Percentiles rank a stretch among this genome's conserved stretches.
These are phyloP conservation scores for Leptogaster cylindrica DNA, from an alignment of 2,888 invertebrate genomes.

Conservation along the genomic window DNA sequence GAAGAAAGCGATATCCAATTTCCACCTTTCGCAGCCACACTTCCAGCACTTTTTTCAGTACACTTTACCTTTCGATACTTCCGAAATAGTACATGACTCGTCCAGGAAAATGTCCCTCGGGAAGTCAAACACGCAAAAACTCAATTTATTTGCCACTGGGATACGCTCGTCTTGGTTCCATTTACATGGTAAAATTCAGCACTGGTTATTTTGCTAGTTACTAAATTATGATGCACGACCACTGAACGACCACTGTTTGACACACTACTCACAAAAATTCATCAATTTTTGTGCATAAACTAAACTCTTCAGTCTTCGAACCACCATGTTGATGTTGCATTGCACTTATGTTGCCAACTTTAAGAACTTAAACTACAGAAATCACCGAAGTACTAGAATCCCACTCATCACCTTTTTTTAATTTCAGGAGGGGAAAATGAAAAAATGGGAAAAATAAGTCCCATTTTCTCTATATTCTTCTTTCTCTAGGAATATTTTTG, in stretches of 20 bases:
- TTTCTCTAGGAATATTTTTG: no score
- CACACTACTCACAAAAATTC: constrained; percentile 34
- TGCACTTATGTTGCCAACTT: constrained; percentile 44
- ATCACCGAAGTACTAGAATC: no score
- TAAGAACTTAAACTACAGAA: no score
- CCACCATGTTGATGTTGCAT: constrained; percentile 46
- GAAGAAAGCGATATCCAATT: neutral
- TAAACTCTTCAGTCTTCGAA: constrained; percentile 39
- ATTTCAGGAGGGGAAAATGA: no score
- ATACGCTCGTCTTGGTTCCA: neutral
- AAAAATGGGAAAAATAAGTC: no score
- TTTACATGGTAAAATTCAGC: constrained; percentile 33
- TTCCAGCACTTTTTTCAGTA: neutral
- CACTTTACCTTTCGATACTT: constrained; percentile 45
- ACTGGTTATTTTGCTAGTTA: neutral
- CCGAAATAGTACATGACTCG: constrained; percentile 46
- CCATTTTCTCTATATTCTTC: no score
- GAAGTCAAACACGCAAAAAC: constrained; percentile 32
- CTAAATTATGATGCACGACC: neutral
- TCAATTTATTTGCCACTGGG: constrained; percentile 22
- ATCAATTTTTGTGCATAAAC: constrained; percentile 30
- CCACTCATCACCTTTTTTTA: no score
- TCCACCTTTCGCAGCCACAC: neutral
- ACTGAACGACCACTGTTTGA: constrained; percentile 2
- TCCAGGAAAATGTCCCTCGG: neutral